phyloP scores from a whole-genome alignment of 2,113 vertebrate genomes.

The Parus major region DNA sequence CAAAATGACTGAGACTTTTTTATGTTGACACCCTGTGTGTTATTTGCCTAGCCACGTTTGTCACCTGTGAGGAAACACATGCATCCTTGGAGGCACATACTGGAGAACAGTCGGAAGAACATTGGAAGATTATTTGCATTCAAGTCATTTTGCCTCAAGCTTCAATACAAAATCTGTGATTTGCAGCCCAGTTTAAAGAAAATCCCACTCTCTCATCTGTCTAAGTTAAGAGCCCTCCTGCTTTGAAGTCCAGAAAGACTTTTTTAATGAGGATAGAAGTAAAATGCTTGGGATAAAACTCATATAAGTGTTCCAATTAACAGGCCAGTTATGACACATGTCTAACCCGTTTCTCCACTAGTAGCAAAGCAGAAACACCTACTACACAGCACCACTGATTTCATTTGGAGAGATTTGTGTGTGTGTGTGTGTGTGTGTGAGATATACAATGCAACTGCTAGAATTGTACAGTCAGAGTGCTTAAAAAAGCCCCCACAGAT shows the following conservation, averaged over 20 bases:
- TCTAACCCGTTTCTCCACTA: neutral
- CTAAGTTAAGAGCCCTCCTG: neutral
- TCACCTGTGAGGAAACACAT: neutral
- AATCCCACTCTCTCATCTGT: constrained; percentile 7
- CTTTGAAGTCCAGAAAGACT: constrained; percentile 20
- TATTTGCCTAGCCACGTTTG: neutral
- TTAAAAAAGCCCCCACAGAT: neutral
- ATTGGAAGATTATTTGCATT: neutral
- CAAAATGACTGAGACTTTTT: neutral
- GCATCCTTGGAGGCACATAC: neutral
- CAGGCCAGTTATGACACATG: neutral
- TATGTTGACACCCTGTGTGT: neutral
- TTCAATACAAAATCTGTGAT: constrained; percentile 5
- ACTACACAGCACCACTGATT: neutral
- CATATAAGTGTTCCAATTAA: neutral
- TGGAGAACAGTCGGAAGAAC: neutral
- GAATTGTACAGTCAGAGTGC: neutral
- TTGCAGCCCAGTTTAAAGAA: constrained; percentile 32
- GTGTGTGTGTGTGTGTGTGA: neutral
- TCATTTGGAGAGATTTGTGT: neutral
- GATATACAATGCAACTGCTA: neutral
- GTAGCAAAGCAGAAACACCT: neutral
- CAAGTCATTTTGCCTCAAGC: neutral
- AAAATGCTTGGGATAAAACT: neutral
- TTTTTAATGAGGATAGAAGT: constrained; percentile 4